Percentiles rank a stretch among this genome's conserved stretches.
Evolutionary conservation across 2,113 vertebrate genomes (phyloP).

Genomic region (Pyxicephalus adspersus): DNA sequence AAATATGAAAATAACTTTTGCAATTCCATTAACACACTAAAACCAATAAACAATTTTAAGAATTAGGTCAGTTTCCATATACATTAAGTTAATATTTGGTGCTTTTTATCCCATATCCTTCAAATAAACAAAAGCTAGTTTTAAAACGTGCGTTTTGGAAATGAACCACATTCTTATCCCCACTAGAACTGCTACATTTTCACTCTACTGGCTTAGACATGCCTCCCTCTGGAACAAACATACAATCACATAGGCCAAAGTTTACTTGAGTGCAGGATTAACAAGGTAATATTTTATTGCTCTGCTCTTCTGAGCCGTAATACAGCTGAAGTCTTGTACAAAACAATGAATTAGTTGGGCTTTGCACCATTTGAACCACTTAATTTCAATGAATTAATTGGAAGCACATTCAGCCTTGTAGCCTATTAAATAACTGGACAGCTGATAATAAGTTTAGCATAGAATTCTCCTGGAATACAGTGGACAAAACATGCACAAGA

Average conservation of each 20-base stretch:
- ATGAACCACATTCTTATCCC: constrained; percentile 16
- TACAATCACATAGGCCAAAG: constrained; percentile 44
- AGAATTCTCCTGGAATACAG: too few relatives aligned
- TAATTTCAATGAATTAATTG: constrained; percentile 40
- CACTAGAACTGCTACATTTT: background rate
- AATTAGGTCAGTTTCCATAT: too few relatives aligned
- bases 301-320: constrained; percentile 47
- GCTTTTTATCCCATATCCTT: background rate
- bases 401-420: constrained; percentile 12
- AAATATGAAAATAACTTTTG: background rate
- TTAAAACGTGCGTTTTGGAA: background rate
- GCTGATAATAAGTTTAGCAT: background rate
- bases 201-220: background rate
- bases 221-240: background rate
- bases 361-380: constrained; percentile 29
- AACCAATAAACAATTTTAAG: too few relatives aligned
- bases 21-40: background rate
- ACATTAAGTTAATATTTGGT: background rate
- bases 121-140: constrained; percentile 1
- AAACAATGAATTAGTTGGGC: constrained; percentile 38
- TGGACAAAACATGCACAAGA: background rate
- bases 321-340: constrained; percentile 18
- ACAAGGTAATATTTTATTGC: constrained; percentile 42
- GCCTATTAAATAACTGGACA: constrained; percentile 25
- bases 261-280: constrained; percentile 37